Conservation (phyloP, 2,797 vertebrate species). For the Ceryle rudis region DNA sequence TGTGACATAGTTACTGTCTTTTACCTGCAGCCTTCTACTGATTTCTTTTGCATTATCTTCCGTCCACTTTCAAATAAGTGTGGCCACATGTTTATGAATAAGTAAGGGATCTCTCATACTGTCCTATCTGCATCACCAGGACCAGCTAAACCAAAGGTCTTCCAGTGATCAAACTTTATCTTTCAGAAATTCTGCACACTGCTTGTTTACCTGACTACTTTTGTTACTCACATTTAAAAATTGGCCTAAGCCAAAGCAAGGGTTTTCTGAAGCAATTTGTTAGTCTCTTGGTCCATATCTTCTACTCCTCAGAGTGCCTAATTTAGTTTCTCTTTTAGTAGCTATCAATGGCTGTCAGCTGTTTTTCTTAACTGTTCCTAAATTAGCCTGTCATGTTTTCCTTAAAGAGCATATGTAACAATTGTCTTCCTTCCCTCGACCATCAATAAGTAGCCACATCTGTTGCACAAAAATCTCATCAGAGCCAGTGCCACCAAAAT, state of each 20-base stretch:
- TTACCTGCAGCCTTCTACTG: neutral
- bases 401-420: neutral
- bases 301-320: neutral
- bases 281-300: neutral
- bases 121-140: neutral
- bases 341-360: neutral
- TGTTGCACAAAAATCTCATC: neutral
- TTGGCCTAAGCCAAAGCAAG: neutral
- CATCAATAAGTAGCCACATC: neutral
- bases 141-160: neutral
- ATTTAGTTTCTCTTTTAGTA: neutral
- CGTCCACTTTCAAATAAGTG: neutral
- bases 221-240: neutral
- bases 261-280: neutral
- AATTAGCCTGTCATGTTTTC: neutral
- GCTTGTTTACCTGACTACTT: neutral
- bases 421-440: neutral
- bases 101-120: neutral
- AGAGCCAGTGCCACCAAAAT: neutral
- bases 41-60: neutral
- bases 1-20: neutral
- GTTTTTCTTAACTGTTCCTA: neutral
- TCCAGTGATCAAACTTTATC: neutral
- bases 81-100: neutral
- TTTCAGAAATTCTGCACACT: neutral